These are phyloP conservation scores for Dicyrtomina minuta DNA, from an alignment of 2,888 invertebrate genomes.

Conservation along the genomic window DNA sequence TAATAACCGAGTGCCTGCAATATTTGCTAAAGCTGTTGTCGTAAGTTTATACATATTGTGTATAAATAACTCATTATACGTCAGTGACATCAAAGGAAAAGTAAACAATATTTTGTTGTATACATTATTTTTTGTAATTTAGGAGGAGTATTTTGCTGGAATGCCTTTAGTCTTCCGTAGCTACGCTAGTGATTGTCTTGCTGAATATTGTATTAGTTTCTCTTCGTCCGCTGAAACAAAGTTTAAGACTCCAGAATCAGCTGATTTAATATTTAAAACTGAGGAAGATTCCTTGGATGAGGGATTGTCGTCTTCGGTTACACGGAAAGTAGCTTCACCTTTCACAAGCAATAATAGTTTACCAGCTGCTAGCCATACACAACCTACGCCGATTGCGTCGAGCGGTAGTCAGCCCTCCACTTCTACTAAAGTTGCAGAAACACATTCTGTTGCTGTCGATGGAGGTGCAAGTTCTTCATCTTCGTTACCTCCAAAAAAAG, in stretches of 20 bases:
- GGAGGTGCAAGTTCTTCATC: neutral
- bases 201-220: conserved; percentile 26
- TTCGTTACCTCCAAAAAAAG: neutral
- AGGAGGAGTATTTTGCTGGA: conserved; percentile 43
- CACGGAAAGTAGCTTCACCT: neutral
- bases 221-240: neutral
- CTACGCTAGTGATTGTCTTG: conserved; percentile 8
- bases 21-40: conserved; percentile 41
- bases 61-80: no score
- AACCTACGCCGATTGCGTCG: no score
- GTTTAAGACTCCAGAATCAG: neutral
- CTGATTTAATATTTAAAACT: conserved; percentile 11
- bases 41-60: conserved; percentile 32
- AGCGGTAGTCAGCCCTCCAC: neutral
- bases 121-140: neutral
- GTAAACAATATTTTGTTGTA: no score
- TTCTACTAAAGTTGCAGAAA: neutral
- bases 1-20: conserved; percentile 38
- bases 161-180: conserved; percentile 38
- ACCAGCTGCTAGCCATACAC: neutral
- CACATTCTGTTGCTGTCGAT: neutral
- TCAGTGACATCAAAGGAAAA: no score
- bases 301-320: neutral
- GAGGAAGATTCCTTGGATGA: conserved; percentile 3
- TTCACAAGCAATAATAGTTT: neutral